Evolutionary conservation across 2,797 vertebrate species (phyloP).

Genomic region (Anniella stebbinsi): DNA sequence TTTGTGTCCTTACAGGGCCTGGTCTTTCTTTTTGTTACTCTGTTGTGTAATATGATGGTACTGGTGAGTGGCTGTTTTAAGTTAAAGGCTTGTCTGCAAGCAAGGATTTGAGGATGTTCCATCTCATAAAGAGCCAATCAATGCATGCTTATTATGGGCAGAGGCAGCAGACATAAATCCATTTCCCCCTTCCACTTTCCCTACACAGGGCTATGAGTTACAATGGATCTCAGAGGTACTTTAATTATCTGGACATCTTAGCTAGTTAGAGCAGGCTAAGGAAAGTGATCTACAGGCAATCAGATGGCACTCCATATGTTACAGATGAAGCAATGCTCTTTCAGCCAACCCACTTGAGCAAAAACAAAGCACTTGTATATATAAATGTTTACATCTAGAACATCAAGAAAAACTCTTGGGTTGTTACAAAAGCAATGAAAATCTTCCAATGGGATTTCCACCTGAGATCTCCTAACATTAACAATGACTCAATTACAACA

Average conservation of each 20-base stretch:
- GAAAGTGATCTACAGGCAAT: constrained; percentile 57
- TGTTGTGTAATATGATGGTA: background rate
- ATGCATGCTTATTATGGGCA: background rate
- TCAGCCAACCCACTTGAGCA: background rate
- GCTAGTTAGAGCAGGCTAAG: constrained; percentile 62
- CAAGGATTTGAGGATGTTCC: background rate
- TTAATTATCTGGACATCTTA: constrained; percentile 75
- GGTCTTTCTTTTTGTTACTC: no score
- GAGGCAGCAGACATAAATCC: background rate
- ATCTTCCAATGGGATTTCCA: constrained; percentile 25
- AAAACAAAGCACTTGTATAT: background rate
- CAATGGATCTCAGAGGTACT: constrained; percentile 75
- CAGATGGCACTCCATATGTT: constrained; percentile 46
- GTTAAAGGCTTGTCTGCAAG: background rate
- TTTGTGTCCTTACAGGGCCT: background rate
- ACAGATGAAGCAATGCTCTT: constrained; percentile 1
- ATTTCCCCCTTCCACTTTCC: background rate
- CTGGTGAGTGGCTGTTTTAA: background rate
- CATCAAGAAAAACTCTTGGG: background rate
- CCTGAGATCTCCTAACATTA: constrained; percentile 38
- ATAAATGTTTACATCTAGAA: background rate
- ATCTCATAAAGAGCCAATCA: background rate
- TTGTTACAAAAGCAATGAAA: constrained; percentile 27
- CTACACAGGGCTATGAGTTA: constrained; percentile 35
- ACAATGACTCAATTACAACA: constrained; percentile 63